A percentile compares a stretch with the other conserved stretches of the same genome.
These are phyloP conservation scores for Drosophila heteroneura DNA, from an alignment of 2,888 invertebrate genomes.

Conservation along the genomic window DNA sequence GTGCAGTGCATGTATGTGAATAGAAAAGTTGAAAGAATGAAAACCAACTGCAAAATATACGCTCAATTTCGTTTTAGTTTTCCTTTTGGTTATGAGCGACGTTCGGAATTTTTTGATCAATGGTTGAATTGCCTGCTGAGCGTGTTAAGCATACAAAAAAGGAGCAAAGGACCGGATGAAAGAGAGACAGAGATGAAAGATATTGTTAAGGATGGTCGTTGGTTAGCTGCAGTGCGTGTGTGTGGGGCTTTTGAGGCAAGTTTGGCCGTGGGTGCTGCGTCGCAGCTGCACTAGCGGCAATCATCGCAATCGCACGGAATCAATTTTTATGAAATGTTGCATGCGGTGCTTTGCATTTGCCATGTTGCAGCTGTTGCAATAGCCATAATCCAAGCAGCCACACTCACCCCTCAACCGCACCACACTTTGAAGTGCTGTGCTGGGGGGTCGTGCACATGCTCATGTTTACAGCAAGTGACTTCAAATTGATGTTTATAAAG, in stretches of 20 bases:
- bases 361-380: slow-evolving; percentile 56
- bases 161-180: neutral
- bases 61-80: slow-evolving; percentile 61
- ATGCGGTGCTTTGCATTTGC: slow-evolving; percentile 36
- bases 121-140: slow-evolving; percentile 47
- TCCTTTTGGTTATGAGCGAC: slow-evolving; percentile 40
- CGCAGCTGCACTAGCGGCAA: slow-evolving; percentile 50
- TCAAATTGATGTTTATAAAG: slow-evolving; percentile 67
- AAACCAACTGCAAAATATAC: slow-evolving; percentile 52
- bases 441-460: neutral
- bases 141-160: neutral
- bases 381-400: neutral
- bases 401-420: neutral
- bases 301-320: slow-evolving; percentile 64
- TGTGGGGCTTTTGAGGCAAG: slow-evolving; percentile 10
- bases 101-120: slow-evolving; percentile 59
- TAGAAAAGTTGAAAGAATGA: slow-evolving; percentile 29
- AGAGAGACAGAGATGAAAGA: neutral
- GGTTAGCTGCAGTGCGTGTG: slow-evolving; percentile 15
- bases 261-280: slow-evolving; percentile 38
- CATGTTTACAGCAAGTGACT: slow-evolving; percentile 39
- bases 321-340: slow-evolving; percentile 70
- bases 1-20: slow-evolving; percentile 2
- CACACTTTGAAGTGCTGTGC: slow-evolving; percentile 1
- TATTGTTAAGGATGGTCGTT: slow-evolving; percentile 31